phyloP scores from a whole-genome alignment of 2,888 invertebrate species.

The Lepetodrilus schrolli region DNA sequence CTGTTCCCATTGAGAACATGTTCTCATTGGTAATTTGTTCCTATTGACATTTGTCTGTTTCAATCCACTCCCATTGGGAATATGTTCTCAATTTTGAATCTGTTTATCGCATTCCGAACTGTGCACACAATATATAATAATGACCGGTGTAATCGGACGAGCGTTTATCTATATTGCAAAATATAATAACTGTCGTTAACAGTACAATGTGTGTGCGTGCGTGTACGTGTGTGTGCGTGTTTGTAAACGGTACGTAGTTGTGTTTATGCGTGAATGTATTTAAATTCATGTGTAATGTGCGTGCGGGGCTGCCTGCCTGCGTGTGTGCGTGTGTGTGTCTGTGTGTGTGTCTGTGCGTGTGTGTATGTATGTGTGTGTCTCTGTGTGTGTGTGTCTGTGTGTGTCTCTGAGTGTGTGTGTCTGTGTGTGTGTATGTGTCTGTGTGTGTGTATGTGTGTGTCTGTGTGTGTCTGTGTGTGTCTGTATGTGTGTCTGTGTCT shows the following conservation, averaged over 20 bases:
- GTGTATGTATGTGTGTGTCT: neutral
- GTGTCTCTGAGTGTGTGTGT: neutral
- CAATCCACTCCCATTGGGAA: too few species aligned
- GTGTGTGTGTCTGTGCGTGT: conserved; percentile 18
- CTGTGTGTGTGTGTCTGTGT: neutral
- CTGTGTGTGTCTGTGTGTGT: neutral
- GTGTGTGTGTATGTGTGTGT: neutral
- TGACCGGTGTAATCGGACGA: neutral
- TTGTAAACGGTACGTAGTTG: too few species aligned
- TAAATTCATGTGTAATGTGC: too few species aligned
- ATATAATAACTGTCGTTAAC: neutral
- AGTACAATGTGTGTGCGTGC: neutral
- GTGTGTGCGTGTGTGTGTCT: conserved; percentile 17
- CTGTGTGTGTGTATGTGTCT: conserved; percentile 11
- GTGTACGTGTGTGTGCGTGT: conserved; percentile 18
- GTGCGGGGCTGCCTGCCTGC: conserved; percentile 12
- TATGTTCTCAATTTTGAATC: too few species aligned
- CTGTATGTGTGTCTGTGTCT: neutral
- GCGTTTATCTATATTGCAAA: neutral
- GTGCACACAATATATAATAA: neutral
- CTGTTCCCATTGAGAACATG: too few species aligned
- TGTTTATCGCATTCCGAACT: too few species aligned
- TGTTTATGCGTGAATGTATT: too few species aligned
- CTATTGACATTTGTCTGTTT: too few species aligned
- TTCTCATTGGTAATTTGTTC: too few species aligned